Conservation (phyloP, 2,888 invertebrate genomes). For the Congeria kusceri region DNA sequence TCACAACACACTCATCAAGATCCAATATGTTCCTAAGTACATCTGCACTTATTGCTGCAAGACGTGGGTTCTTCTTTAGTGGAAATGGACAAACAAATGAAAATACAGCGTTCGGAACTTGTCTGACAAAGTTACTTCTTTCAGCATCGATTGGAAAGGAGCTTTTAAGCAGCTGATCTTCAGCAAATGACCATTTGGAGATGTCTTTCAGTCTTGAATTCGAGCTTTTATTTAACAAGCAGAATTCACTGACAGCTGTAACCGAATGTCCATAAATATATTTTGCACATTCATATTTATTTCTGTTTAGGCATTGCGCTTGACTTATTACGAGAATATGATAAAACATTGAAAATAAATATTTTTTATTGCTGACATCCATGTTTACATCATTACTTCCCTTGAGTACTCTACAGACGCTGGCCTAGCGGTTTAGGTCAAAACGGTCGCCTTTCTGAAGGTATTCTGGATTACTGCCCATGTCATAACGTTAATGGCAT, state of each 20-base stretch:
- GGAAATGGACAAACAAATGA: conserved; percentile 75
- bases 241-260: conserved; percentile 30
- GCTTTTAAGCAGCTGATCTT: conserved; percentile 55
- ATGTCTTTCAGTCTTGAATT: conserved; percentile 9
- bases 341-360: too few relatives aligned
- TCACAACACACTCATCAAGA: conserved; percentile 60
- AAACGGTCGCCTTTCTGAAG: too few relatives aligned
- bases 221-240: not conserved
- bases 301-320: too few relatives aligned
- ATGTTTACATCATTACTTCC: too few relatives aligned
- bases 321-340: too few relatives aligned
- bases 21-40: conserved; percentile 74
- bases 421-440: too few relatives aligned
- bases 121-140: conserved; percentile 85
- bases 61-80: conserved; percentile 56
- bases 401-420: too few relatives aligned
- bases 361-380: too few relatives aligned
- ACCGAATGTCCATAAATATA: too few relatives aligned
- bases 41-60: conserved; percentile 71
- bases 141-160: conserved; percentile 76
- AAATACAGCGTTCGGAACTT: conserved; percentile 88
- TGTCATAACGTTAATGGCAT: too few relatives aligned
- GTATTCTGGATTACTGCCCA: too few relatives aligned
- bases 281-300: too few relatives aligned
- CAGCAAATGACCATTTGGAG: conserved; percentile 62